Base-by-base conservation (phyloP, 1,140 invertebrate species). In the Drosophila lini region DNA sequence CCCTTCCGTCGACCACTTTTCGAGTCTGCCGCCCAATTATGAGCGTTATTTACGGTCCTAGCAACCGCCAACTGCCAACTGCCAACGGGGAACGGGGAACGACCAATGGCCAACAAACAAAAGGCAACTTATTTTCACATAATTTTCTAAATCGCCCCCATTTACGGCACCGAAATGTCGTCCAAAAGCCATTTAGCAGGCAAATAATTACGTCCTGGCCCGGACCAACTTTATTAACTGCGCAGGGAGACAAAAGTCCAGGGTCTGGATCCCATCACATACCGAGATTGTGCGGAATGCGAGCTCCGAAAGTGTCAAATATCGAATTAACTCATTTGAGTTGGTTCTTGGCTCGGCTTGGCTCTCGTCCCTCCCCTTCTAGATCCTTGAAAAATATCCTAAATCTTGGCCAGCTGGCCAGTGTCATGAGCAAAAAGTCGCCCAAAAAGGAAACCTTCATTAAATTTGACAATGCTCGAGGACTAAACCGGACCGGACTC, bases 241-340 rank as follows among this genome's bases (percentile, higher is more conserved):
- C 64, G 40, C 63, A 42, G 44, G 40, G 44, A 71, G 64, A 71
- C 75, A 78, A 78, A 58, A 71, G 53, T 73, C 53, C 47, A 22
- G 62, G 22, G 13, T 28, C 42, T 69, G 41, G 63, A 36, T 45
- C 40, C 67, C 67, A 40, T 71, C 65, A 71, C 68, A 71, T 41
- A 58, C 68, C 68, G 65, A 70, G 61, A 68, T 47, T 34, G 62
- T 44, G 36, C 61, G 81, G 81, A 83, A 83, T 83, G 82, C 62
- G 82, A 38, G 52, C 61, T 81, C 77, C 48, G 77, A 88, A 89
- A 89, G 84, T 89, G 84, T 89, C 84, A 89, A 89, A 90, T 89
- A 90, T 84, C 84, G 84, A 89, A 89, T 89, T 89, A 89, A 89
- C 84, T 89, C 84, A 89, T 89, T 90, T 68, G 64, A 75, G 59